Evolutionary conservation across 2,113 vertebrate species (phyloP).

Genomic region (Cryptotis parvus): DNA sequence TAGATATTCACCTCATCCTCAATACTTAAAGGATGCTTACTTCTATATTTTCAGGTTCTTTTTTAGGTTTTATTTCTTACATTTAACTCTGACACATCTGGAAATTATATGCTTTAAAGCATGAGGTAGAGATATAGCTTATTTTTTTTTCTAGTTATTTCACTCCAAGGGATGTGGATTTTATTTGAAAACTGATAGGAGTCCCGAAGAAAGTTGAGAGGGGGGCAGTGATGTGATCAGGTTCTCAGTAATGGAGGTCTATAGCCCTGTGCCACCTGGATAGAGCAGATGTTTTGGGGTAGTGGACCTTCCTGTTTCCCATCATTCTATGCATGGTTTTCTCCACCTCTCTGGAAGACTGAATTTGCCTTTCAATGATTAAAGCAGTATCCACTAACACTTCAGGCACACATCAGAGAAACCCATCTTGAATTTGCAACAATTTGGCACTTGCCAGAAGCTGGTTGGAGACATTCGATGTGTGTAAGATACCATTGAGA

Average conservation of each 20-base stretch:
- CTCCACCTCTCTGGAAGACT: conserved; percentile 32
- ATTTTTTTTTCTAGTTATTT: conserved; percentile 64
- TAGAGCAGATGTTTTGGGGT: background rate
- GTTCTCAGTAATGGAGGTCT: background rate
- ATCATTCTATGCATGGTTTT: background rate
- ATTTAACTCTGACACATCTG: conserved; percentile 78
- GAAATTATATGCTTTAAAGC: conserved; percentile 77
- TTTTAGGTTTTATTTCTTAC: conserved; percentile 72
- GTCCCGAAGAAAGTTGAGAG: background rate
- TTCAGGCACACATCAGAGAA: conserved; percentile 68
- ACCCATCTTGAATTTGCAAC: conserved; percentile 62
- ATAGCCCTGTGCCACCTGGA: conserved; percentile 20
- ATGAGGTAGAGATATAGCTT: conserved; percentile 69
- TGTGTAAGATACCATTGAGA: conserved; percentile 65
- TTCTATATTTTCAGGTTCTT: conserved; percentile 6
- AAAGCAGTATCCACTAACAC: conserved; percentile 54
- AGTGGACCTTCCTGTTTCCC: background rate
- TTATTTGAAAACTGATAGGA: conserved; percentile 64
- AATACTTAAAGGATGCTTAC: conserved; percentile 59
- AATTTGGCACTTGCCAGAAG: conserved; percentile 70
- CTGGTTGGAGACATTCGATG: conserved; percentile 72
- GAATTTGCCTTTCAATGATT: conserved; percentile 66
- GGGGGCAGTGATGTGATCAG: background rate
- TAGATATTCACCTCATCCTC: conserved; percentile 2
- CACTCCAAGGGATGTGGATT: conserved; percentile 65